Evolutionary conservation across 2,888 invertebrate species (phyloP).

Genomic region (Cryptus viduatorius): DNA sequence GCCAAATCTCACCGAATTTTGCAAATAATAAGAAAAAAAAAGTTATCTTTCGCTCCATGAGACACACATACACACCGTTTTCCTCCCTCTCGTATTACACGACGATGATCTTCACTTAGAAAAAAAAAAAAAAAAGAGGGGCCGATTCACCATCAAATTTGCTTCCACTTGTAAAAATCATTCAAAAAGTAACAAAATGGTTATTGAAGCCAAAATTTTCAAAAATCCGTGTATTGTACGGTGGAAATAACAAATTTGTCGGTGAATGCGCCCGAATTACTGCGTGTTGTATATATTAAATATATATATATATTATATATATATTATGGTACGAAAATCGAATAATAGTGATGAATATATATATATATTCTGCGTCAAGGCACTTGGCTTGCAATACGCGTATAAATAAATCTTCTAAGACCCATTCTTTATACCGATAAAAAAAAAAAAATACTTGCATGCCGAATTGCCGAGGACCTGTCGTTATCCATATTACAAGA

Average conservation of each 20-base stretch:
- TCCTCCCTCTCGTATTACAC: conserved; percentile 60
- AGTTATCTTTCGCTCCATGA: conserved; percentile 15
- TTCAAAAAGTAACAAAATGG: background rate
- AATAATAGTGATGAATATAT: conserved; percentile 79
- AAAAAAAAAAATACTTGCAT: conserved; percentile 73
- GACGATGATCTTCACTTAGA: conserved; percentile 49
- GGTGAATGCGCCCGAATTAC: conserved; percentile 74
- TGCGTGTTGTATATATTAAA: conserved; percentile 83
- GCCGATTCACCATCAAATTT: conserved; percentile 59
- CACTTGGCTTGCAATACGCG: conserved; percentile 81
- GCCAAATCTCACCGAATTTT: conserved; percentile 34
- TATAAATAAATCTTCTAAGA: conserved; percentile 69
- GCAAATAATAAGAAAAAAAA: conserved; percentile 10
- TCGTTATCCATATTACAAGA: conserved; percentile 81
- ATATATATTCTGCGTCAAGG: conserved; percentile 79
- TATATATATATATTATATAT: conserved; percentile 79
- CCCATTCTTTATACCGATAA: conserved; percentile 72
- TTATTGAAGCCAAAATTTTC: conserved; percentile 18
- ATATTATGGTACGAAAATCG: conserved; percentile 80
- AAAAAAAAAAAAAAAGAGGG: conserved; percentile 53
- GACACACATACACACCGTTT: conserved; percentile 54
- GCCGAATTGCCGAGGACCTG: conserved; percentile 80
- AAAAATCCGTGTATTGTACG: conserved; percentile 33
- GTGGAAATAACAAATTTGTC: conserved; percentile 65
- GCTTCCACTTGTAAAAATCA: background rate